These are phyloP conservation scores for Pollenia amentaria DNA, from an alignment of 2,888 invertebrate species.

Conservation along the genomic window DNA sequence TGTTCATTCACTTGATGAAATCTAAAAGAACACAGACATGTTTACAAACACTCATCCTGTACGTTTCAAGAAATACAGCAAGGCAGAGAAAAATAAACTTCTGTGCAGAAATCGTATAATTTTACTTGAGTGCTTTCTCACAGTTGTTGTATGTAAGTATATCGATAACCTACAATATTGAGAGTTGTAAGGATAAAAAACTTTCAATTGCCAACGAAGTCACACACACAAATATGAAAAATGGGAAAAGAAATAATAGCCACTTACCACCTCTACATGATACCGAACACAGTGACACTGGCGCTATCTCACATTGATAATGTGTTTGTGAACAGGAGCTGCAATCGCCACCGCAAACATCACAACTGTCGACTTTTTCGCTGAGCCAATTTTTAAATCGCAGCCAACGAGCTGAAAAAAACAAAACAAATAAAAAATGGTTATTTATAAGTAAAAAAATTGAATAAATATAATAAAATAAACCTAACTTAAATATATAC, in stretches of 20 bases:
- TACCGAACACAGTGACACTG: conserved; percentile 94
- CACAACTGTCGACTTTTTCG: conserved; percentile 94
- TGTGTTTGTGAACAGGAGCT: conserved; percentile 93
- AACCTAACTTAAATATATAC: conserved; percentile 14
- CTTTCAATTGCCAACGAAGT: no score
- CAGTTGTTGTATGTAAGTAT: not conserved
- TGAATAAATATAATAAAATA: no score
- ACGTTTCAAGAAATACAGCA: no score
- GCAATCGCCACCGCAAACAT: conserved; percentile 96
- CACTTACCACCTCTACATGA: conserved; percentile 96
- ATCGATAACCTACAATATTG: not conserved
- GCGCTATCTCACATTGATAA: conserved; percentile 94
- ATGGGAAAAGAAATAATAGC: not conserved
- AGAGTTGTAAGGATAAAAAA: no score
- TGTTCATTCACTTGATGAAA: no score
- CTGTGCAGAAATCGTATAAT: no score
- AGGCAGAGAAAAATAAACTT: no score
- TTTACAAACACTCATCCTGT: no score
- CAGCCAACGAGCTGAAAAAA: conserved; percentile 94
- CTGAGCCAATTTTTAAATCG: conserved; percentile 94
- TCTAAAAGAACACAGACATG: no score
- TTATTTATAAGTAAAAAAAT: conserved; percentile 11
- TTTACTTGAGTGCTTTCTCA: no score
- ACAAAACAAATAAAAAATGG: conserved; percentile 63
- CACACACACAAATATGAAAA: no score